Conservation (phyloP, 2,113 vertebrate species). For the Glaucomys volans region DNA sequence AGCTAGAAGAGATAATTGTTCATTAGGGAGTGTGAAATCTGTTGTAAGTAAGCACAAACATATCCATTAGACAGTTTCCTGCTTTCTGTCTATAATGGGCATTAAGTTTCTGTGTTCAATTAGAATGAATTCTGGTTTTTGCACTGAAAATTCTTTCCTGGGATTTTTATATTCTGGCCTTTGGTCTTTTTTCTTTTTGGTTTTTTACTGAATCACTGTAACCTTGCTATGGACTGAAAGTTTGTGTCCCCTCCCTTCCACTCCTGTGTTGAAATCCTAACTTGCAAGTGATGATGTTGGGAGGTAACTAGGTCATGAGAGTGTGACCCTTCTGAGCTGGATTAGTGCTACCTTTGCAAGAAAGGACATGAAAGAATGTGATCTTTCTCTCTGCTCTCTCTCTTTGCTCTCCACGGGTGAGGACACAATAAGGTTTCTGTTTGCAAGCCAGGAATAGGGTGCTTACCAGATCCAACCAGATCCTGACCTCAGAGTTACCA, state of each 20-base stretch:
- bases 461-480: not conserved
- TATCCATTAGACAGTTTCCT: constrained; percentile 64
- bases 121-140: constrained; percentile 63
- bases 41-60: constrained; percentile 42
- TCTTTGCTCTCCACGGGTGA: not conserved
- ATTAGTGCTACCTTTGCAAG: not conserved
- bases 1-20: constrained; percentile 69
- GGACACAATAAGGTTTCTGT: not conserved
- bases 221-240: not conserved
- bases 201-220: constrained; percentile 40
- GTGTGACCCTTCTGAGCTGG: not conserved
- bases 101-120: constrained; percentile 64
- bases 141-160: constrained; percentile 18
- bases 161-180: constrained; percentile 29
- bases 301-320: not conserved
- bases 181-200: constrained; percentile 42
- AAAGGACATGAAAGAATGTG: not conserved
- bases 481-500: not conserved
- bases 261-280: not conserved
- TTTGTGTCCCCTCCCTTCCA: not conserved
- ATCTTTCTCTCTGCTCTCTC: not conserved
- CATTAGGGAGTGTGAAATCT: constrained; percentile 66
- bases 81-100: constrained; percentile 60
- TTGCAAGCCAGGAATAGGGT: not conserved
- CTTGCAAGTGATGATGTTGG: not conserved